Evolutionary conservation across 2,113 vertebrate species (phyloP).

Genomic region (Urocitellus parryii): DNA sequence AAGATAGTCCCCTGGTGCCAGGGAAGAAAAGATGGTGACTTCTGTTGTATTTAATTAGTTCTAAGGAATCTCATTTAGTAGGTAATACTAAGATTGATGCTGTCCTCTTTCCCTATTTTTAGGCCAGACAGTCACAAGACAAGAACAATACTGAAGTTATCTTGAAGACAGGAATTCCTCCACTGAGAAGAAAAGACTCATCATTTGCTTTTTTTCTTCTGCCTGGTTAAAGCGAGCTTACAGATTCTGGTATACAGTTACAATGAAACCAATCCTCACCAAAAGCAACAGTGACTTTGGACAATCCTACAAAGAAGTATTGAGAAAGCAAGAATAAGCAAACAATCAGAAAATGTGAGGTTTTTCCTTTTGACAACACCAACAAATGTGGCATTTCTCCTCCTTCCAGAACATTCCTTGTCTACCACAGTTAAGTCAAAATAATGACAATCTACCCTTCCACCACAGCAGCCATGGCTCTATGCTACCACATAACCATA

Average conservation of each 20-base stretch:
- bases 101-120: not conserved
- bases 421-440: not conserved
- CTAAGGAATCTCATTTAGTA: constrained; percentile 10
- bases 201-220: constrained; percentile 36
- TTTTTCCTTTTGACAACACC: constrained; percentile 19
- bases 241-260: constrained; percentile 12
- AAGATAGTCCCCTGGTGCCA: not conserved
- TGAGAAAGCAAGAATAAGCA: constrained; percentile 41
- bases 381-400: constrained; percentile 32
- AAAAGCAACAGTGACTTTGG: not conserved
- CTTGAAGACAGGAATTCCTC: constrained; percentile 34
- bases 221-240: constrained; percentile 19
- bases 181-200: not conserved
- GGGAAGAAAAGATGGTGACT: not conserved
- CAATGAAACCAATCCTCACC: constrained; percentile 16
- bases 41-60: constrained; percentile 1
- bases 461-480: not conserved
- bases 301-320: constrained; percentile 23
- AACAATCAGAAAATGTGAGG: not conserved
- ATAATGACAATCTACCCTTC: not conserved
- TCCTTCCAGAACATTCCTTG: constrained; percentile 15
- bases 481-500: not conserved
- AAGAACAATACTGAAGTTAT: not conserved
- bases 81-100: not conserved
- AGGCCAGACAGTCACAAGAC: constrained; percentile 20